Base-by-base conservation (phyloP, 2,113 vertebrate genomes). In the Helogale parvula region DNA sequence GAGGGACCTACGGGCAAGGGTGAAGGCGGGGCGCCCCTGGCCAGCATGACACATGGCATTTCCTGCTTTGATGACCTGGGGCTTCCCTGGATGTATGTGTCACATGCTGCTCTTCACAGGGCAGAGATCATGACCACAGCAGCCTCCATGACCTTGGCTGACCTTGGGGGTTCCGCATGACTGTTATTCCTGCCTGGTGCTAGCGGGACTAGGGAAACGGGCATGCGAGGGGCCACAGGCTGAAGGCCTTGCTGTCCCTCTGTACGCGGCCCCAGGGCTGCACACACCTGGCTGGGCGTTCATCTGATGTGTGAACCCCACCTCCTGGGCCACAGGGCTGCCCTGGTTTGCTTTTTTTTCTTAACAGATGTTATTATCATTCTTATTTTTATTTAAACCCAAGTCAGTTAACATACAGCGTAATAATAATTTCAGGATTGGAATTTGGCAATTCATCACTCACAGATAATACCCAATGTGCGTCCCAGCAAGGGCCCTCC, bases 261-360 rank as follows among this genome's bases (percentile, higher is more conserved):
- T 16, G 57, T 19, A 7, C 74, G 29, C 3, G 14, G 74, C 27
- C 74, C 41, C 14, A 47, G 14, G 2, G 29, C 74, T 77, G 74
- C 27, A 14, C 14, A 31, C 14, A 14, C 41, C 15, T 5, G 27
- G 74, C 74, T 27, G 29, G 7, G 74, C 14, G 14, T 8, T 77
- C 29, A 6, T 45, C 72, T 47, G 3, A 4, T 19, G 16, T 2
- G 16, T 5, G 87, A 94, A 97, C 90, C 41, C 98, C 98, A 97
- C 52, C 98, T 98, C 54, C 98, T 88, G 97, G 90, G 21, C 0
- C 0, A 0, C 1, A 0, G 5, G 14, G 6, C 1, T 27, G 2
- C 54, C 6, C 52, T 16, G 38, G 0, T 13, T 63, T 41, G 41
- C 41, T 41, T 41, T 41, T 8, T 60, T 23, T 60, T 21, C 17